phyloP scores from a whole-genome alignment of 2,797 vertebrate species.

The Anguilla pacifica region DNA sequence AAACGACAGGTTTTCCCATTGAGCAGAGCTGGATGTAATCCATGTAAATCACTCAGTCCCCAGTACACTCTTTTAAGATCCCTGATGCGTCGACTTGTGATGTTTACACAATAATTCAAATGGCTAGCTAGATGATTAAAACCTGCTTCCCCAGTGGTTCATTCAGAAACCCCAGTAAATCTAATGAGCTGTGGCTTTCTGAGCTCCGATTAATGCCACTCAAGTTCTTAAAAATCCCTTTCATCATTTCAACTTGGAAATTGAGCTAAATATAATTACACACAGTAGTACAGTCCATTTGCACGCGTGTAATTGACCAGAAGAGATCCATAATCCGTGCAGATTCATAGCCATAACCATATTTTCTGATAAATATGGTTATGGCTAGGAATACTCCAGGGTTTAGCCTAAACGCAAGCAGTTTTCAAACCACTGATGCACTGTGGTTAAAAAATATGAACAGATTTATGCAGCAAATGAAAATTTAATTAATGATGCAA shows the following conservation, averaged over 20 bases:
- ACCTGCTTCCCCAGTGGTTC: not conserved
- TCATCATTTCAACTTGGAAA: not conserved
- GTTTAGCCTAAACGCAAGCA: not conserved
- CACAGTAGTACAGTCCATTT: not conserved
- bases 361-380: not conserved
- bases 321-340: not conserved
- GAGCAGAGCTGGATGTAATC: not conserved
- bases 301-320: not conserved
- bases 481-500: not conserved
- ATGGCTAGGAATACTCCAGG: not conserved
- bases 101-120: not conserved
- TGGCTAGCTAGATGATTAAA: not conserved
- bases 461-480: not conserved
- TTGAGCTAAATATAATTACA: not conserved
- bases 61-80: not conserved
- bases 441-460: not conserved
- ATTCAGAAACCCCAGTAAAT: not conserved
- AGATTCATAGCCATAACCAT: not conserved
- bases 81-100: not conserved
- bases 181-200: not conserved
- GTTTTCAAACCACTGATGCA: not conserved
- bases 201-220: slow-evolving; percentile 10
- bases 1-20: not conserved
- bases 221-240: slow-evolving; percentile 4
- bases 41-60: not conserved